Base-by-base conservation (phyloP, 2,888 invertebrate genomes). In the Lymantria monacha region DNA sequence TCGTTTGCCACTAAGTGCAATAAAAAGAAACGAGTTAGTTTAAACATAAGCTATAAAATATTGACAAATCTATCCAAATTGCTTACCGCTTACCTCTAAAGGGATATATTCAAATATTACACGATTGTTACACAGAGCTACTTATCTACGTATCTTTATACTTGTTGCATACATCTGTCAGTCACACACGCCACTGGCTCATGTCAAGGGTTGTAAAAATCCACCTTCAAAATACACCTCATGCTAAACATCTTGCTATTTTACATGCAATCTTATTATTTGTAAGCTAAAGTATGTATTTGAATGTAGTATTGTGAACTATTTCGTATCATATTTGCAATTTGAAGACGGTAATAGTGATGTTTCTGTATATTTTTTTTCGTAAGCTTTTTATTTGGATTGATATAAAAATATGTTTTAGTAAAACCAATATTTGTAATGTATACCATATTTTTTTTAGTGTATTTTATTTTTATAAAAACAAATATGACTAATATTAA, bases 271-370 rank as follows among this genome's bases (percentile, higher is more conserved):
- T 56, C 52, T 37, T 68, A 59, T 22, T 0, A 0, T 7, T 11
- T 2, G 33, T 7, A 0, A 3, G 0, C 0, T 54, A 69, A 47
- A 47, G 64, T 59, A 44, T 12, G 51, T 7, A 46, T 46, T 46
- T 42, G 53, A 30, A 61, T 7, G 46, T 1, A 3, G 33, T 45
- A 5, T 12, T 1, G 7, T 9, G 12, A 50, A 50, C 50, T 50
- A 50, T 50, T 11, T 42, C 10, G 11, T 10, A 7, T 22, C 11
- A 11, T 72, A 74, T 74, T 73, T 74, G 71, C 64, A 59, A 62
- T 72, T 69, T 70, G 65, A 62, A 69, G 54, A 59, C 62, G 48
- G 70, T 71, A 66, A 71, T 68, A 70, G 69, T 65, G 70, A 67
- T 66, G 64, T 67, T 57, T 65, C 37, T 22, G 56, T 56, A 60